Conservation (phyloP, 2,797 vertebrate genomes). For the Furcifer pardalis region DNA sequence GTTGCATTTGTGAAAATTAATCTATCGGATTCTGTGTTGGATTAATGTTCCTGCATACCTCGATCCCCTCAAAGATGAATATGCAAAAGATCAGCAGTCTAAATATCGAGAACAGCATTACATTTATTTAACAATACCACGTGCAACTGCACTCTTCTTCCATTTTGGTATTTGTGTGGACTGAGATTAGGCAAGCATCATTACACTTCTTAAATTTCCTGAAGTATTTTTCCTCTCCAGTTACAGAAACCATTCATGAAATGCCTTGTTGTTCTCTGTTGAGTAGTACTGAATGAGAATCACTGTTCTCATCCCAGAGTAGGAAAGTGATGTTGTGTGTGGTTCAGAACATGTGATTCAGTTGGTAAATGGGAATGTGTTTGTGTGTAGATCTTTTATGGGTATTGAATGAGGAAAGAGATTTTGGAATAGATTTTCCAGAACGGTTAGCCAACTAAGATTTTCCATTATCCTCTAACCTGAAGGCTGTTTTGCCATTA, state of each 20-base stretch:
- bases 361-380: conserved; percentile 33
- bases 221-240: conserved; percentile 20
- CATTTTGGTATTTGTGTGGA: conserved; percentile 5
- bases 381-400: conserved; percentile 15
- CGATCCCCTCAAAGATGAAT: conserved; percentile 23
- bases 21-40: conserved; percentile 25
- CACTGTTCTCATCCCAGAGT: conserved; percentile 8
- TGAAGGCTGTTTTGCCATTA: neutral
- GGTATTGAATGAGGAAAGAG: neutral
- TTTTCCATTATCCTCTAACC: neutral
- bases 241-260: conserved; percentile 17
- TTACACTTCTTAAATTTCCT: conserved; percentile 13
- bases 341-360: conserved; percentile 28
- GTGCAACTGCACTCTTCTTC: neutral
- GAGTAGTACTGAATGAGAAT: conserved; percentile 23
- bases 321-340: conserved; percentile 21
- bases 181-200: neutral
- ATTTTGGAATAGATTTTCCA: conserved; percentile 19
- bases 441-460: neutral
- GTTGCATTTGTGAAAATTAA: conserved; percentile 51
- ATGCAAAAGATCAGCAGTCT: conserved; percentile 33
- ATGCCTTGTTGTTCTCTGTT: conserved; percentile 26
- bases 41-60: conserved; percentile 40
- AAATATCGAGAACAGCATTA: neutral
- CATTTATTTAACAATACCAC: conserved; percentile 3